Conservation (phyloP, 2,888 invertebrate genomes). For the Drosophila birchii region DNA sequence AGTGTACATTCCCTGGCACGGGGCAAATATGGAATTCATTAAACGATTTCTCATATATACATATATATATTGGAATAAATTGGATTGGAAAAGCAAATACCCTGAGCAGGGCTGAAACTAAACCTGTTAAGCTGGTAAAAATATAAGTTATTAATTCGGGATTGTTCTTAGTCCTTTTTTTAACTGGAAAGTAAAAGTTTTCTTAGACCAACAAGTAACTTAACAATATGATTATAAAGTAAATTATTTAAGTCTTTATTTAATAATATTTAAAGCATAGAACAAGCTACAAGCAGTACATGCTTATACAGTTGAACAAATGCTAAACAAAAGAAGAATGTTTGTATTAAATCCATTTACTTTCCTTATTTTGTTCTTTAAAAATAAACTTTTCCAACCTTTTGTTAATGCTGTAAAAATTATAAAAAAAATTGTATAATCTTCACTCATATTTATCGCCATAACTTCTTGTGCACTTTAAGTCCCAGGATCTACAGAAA, state of each 20-base stretch:
- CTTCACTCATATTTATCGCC: constrained; percentile 55
- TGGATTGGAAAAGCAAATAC: constrained; percentile 27
- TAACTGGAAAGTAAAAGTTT: neutral
- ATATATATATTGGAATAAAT: constrained; percentile 24
- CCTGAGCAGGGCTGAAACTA: neutral
- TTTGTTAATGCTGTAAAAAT: neutral
- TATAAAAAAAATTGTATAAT: neutral
- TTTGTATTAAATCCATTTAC: too few species aligned
- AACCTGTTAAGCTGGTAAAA: constrained; percentile 3
- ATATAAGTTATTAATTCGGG: neutral
- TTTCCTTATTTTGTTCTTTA: neutral
- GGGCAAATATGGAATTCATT: constrained; percentile 34
- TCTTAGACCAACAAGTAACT: neutral
- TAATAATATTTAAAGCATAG: neutral
- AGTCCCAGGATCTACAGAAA: constrained; percentile 40
- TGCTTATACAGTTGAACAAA: neutral
- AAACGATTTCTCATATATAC: constrained; percentile 28
- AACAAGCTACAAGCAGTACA: too few species aligned
- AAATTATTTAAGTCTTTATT: neutral
- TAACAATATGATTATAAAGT: neutral
- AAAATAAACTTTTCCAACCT: neutral
- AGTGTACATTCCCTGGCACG: constrained; percentile 11
- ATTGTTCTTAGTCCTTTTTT: neutral
- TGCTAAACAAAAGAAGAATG: neutral
- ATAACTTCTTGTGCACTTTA: constrained; percentile 66